These are phyloP conservation scores for Microtus agrestis DNA, from an alignment of 2,797 vertebrate genomes.

Conservation along the genomic window DNA sequence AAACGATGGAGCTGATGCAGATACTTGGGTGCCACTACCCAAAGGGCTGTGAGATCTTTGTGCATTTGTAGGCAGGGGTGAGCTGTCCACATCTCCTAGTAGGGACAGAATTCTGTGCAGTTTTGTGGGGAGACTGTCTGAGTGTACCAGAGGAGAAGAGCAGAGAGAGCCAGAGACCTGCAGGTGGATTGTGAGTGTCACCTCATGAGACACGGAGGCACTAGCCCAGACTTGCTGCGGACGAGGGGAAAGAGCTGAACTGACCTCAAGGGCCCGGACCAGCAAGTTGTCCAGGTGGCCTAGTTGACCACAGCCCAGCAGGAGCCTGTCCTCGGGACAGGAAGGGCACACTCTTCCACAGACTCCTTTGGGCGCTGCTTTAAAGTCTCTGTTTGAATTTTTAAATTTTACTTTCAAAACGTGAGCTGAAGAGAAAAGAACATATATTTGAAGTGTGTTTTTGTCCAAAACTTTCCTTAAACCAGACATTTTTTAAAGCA, in stretches of 20 bases:
- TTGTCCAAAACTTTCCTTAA: conserved; percentile 5
- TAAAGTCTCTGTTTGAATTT: neutral
- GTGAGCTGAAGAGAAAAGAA: neutral
- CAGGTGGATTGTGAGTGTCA: fast-evolving
- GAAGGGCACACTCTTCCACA: neutral
- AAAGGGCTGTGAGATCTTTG: fast-evolving
- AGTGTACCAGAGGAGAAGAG: fast-evolving
- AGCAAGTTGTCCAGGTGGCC: neutral
- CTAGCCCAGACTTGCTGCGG: neutral
- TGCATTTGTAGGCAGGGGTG: neutral
- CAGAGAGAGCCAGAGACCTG: neutral
- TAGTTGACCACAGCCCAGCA: neutral
- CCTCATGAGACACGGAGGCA: neutral
- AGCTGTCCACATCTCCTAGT: fast-evolving
- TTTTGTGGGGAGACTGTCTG: neutral
- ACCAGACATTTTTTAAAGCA: neutral
- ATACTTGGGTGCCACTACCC: fast-evolving
- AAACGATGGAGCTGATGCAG: neutral
- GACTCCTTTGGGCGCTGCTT: neutral
- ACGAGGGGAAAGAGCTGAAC: fast-evolving
- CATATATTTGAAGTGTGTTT: conserved; percentile 23
- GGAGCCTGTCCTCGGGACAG: neutral
- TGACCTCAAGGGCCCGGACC: fast-evolving
- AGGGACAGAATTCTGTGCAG: neutral
- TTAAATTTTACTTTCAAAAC: neutral